A percentile compares a stretch with the other conserved stretches of the same genome.
Conservation (phyloP, 2,113 vertebrate species). For the Cavia aperea region DNA sequence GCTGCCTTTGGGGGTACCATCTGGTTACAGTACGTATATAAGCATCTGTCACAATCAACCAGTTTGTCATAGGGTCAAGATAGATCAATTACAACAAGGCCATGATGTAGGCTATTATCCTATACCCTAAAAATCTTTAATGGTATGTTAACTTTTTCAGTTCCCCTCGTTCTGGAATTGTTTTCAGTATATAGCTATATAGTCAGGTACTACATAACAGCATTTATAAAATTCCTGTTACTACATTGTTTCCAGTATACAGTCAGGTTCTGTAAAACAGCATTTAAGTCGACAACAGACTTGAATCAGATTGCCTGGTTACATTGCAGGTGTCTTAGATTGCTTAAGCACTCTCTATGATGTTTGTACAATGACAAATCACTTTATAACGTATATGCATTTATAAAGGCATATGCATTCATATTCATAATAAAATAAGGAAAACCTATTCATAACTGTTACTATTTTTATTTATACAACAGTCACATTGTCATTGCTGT, state of each 20-base stretch:
- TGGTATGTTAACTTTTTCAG: background rate
- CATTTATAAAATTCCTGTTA: background rate
- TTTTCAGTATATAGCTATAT: background rate
- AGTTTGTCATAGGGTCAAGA: background rate
- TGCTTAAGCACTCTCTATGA: background rate
- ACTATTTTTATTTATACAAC: background rate
- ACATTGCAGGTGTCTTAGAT: background rate
- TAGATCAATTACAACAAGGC: background rate
- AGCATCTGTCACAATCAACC: background rate
- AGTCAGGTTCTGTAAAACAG: background rate
- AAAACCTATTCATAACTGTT: background rate
- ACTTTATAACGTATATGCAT: background rate
- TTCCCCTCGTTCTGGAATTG: background rate
- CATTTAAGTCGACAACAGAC: background rate
- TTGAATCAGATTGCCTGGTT: background rate
- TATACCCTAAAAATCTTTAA: background rate
- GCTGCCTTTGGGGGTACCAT: background rate
- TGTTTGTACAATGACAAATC: background rate
- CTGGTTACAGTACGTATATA: background rate
- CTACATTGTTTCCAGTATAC: background rate
- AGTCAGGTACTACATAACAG: background rate
- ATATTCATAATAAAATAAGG: constrained; percentile 1
- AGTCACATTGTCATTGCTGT: background rate
- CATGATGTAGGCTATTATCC: background rate
- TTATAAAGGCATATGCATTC: background rate